Evolutionary conservation across 2,888 invertebrate genomes (phyloP).

Genomic region (Tenodera sinensis): DNA sequence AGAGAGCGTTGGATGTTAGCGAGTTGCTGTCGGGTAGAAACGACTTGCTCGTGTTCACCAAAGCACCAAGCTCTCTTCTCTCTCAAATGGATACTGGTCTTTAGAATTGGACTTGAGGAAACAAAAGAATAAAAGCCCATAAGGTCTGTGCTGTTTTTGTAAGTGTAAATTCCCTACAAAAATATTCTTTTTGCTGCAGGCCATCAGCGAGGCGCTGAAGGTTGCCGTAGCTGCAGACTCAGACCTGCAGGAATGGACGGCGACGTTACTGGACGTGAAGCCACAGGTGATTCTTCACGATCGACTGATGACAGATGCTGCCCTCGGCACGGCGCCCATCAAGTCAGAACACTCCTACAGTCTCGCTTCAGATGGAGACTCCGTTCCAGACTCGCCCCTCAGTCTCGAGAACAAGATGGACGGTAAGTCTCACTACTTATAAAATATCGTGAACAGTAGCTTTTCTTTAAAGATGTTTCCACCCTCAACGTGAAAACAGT

Average conservation of each 20-base stretch:
- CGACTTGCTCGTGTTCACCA: too few species aligned
- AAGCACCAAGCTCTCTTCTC: too few species aligned
- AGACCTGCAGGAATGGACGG: conserved; percentile 28
- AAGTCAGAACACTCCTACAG: conserved; percentile 94
- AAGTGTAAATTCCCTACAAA: too few species aligned
- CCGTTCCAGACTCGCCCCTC: conserved; percentile 59
- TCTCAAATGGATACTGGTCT: too few species aligned
- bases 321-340: conserved; percentile 75
- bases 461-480: too few species aligned
- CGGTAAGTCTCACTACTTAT: conserved; percentile 48
- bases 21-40: too few species aligned
- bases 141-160: too few species aligned
- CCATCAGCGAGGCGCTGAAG: conserved; percentile 60
- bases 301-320: conserved; percentile 84
- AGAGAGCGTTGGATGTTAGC: too few species aligned
- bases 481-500: too few species aligned
- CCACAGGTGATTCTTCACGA: conserved; percentile 79
- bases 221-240: conserved; percentile 43
- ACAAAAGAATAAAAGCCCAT: too few species aligned
- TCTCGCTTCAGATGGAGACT: conserved; percentile 42
- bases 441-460: too few species aligned
- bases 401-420: conserved; percentile 58
- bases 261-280: conserved; percentile 52
- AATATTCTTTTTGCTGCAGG: conserved; percentile 48
- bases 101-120: too few species aligned